These are phyloP conservation scores for Pachyramphus minor DNA, from an alignment of 2,113 vertebrate species.

Conservation along the genomic window DNA sequence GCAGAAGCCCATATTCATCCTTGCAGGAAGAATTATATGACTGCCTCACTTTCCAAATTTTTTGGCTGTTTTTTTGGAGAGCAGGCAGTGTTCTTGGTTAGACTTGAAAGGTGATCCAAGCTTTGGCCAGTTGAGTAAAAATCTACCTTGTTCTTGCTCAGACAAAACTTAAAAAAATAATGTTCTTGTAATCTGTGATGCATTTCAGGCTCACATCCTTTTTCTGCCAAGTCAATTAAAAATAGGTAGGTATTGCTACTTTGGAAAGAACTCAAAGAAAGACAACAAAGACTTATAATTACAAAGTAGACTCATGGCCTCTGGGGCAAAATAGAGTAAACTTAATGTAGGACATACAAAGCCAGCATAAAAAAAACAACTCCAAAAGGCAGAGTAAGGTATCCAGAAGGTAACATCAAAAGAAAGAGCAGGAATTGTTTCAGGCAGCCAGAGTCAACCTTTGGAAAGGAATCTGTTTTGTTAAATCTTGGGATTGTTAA, in stretches of 20 bases:
- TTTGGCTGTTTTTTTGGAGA: not conserved
- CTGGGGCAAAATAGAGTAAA: not conserved
- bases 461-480: not conserved
- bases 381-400: not conserved
- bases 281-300: constrained; percentile 14
- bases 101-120: not conserved
- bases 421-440: not conserved
- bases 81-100: not conserved
- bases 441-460: not conserved
- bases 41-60: not conserved
- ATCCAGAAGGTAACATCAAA: not conserved
- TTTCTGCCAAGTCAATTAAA: constrained; percentile 52
- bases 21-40: not conserved
- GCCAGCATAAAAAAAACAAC: not conserved
- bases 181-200: not conserved
- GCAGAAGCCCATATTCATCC: not conserved
- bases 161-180: not conserved
- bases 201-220: not conserved
- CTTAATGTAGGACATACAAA: not conserved
- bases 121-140: not conserved
- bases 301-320: not conserved
- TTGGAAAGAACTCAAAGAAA: constrained; percentile 28
- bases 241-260: not conserved
- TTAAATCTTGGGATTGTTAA: not conserved
- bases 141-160: not conserved